Percentiles rank a stretch among this genome's conserved stretches.
Conservation (phyloP, 2,113 vertebrate genomes). For the Colius striatus region DNA sequence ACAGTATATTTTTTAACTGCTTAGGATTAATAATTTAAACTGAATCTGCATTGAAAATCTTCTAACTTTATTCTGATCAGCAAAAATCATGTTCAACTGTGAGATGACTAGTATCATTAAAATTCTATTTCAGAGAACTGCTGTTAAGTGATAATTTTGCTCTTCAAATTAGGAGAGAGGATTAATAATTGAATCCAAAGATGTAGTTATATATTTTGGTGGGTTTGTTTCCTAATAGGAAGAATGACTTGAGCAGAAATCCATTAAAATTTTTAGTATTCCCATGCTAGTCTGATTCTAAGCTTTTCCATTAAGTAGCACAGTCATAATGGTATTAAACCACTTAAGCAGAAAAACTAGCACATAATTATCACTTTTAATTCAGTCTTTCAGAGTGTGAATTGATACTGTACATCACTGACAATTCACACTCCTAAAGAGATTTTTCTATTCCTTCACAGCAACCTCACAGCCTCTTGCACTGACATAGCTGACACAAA, state of each 20-base stretch:
- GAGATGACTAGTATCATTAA: constrained; percentile 33
- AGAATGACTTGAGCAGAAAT: constrained; percentile 47
- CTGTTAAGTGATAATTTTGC: constrained; percentile 42
- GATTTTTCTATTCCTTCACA: neutral
- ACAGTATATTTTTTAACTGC: neutral
- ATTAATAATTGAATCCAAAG: constrained; percentile 57
- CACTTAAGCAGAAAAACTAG: constrained; percentile 55
- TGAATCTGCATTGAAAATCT: constrained; percentile 6
- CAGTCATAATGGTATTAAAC: constrained; percentile 50
- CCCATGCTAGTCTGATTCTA: constrained; percentile 44
- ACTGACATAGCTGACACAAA: neutral
- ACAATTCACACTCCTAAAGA: constrained; percentile 22
- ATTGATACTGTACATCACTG: constrained; percentile 34
- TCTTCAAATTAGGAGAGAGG: constrained; percentile 28
- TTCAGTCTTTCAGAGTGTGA: constrained; percentile 18
- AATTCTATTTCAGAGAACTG: constrained; percentile 41
- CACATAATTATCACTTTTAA: constrained; percentile 58
- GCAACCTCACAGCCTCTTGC: neutral
- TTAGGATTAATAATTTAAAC: constrained; percentile 20
- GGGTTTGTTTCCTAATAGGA: constrained; percentile 48
- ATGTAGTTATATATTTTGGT: constrained; percentile 30
- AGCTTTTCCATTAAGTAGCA: constrained; percentile 56
- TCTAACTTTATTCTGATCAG: constrained; percentile 18
- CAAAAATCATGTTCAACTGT: constrained; percentile 14
- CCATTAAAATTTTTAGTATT: constrained; percentile 53